Evolutionary conservation across 2,888 invertebrate genomes (phyloP), one percentile per base, ranked within the genome.

Genomic region (Monopis laevigella): DNA sequence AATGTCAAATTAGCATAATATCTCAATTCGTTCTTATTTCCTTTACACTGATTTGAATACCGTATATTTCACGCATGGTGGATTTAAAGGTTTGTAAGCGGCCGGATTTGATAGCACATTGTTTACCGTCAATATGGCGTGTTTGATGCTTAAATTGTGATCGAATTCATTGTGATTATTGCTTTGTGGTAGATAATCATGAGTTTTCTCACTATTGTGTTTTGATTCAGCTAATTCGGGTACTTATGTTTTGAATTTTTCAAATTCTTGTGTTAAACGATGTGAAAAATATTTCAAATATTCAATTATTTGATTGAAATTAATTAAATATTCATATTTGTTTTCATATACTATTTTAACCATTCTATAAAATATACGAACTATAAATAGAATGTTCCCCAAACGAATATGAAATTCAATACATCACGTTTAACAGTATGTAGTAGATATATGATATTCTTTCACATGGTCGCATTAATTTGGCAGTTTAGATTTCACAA

Each of bases 1-100:
- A 80, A 80, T 80, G 68, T 68, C 47, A 55, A 52, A 78, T 80
- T 80, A 66, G 65, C 78, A 80, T 80, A 77, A 80, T 80, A 78
- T 70, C 78, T 80, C 78, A 78, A 80, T 80, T 69, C 67, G 62
- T 67, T 72, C 66, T 66, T 62, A 45, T 48, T 44, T 36, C 42
- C 41, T 38, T 51, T 51, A 57, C 52, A 54, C 59, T 60, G 65
- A 65, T 70, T 67, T 63, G 58, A 62, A 64, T 61, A 56, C 55
- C 49, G 43, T 52, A 45, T 46, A 51, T 55, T 55, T 53, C 55
- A 54, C 53, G 55, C 53, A 48, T 50, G 47, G 54, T 41, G 36
- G 43, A 39, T 51, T 46, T 29, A 34, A 36, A 7, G 17, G 24
- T 14, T 32, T 24, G 27, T 28, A 26, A 16, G 24, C 32, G 24